Conservation (phyloP, 2,888 invertebrate genomes). For the Clostera curtula region DNA sequence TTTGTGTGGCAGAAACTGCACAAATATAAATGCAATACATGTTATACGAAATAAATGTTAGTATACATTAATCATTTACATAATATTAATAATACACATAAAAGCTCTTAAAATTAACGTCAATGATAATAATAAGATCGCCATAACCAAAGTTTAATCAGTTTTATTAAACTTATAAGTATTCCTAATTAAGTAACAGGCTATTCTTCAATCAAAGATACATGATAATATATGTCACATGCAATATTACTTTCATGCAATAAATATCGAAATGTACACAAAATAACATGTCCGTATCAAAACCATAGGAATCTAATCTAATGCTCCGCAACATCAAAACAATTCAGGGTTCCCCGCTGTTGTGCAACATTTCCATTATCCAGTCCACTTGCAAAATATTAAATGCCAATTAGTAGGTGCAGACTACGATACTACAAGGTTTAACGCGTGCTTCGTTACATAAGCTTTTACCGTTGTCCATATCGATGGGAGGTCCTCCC, state of each 20-base stretch:
- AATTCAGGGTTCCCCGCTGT: constrained; percentile 32
- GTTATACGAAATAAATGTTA: constrained; percentile 30
- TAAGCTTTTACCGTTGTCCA: constrained; percentile 87
- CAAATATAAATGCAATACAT: constrained; percentile 47
- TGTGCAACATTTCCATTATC: constrained; percentile 30
- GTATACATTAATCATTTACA: constrained; percentile 18
- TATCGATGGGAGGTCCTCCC: constrained; percentile 90
- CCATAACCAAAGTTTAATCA: no score
- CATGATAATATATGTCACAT: constrained; percentile 8
- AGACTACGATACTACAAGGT: constrained; percentile 57
- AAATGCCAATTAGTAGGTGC: constrained; percentile 70
- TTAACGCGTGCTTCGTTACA: constrained; percentile 64
- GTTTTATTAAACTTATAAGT: no score
- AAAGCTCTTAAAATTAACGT: constrained; percentile 14
- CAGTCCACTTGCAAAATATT: constrained; percentile 47
- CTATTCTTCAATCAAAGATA: constrained; percentile 7
- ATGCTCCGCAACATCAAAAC: constrained; percentile 24
- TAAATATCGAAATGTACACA: constrained; percentile 19
- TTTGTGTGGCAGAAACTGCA: constrained; percentile 69
- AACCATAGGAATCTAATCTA: constrained; percentile 24
- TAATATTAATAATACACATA: constrained; percentile 10
- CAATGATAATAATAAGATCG: constrained; percentile 16
- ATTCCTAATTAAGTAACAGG: constrained; percentile 5
- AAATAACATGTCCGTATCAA: constrained; percentile 15
- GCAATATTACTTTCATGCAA: constrained; percentile 17